Base-by-base conservation (phyloP, 1,140 invertebrate genomes). In the Octopus sinensis region DNA sequence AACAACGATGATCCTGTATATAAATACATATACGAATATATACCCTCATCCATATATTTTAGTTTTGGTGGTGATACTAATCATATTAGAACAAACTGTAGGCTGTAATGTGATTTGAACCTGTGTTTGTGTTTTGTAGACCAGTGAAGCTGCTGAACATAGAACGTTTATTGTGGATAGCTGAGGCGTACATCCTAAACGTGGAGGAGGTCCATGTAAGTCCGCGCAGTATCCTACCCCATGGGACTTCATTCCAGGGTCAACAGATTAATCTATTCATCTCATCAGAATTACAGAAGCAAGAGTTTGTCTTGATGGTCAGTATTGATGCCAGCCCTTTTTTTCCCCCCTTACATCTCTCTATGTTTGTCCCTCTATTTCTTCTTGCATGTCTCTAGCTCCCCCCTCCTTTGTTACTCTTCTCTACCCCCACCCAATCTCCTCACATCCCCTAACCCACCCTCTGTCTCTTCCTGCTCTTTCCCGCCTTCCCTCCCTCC, bases 171-270 rank as follows among this genome's bases (percentile, higher is more conserved):
- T 82, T 93, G 78, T 88, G 90, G 88, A 88, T 92, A 51, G 92
- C 91, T 6, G 92, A 92, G 83, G 84, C 88, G 52, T 93, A 93
- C 84, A 88, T 93, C 53, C 87, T 91, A 53, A 89, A 87, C 54
- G 91, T 92, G 30, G 92, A 93, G 84, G 92, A 92, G 83, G 85
- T 85, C 53, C 90, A 92, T 81, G 84, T 86, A 17, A 87, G 87
- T 6, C 88, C 90, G 5, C 87, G 92, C 51, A 91, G 90, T 23
- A 91, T 92, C 79, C 86, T 91, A 4, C 92, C 92, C 53, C 92
- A 93, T 84, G 92, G 91, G 5, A 90, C 92, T 51, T 91, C 92
- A 9, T 93, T 92, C 86, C 88, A 91, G 76, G 92, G 92, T 13
- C 87, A 90, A 83, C 91, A 91, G 53, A 84, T 92, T 51, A 89